Base-by-base conservation (phyloP, 2,888 invertebrate genomes). In the Onchidella celtica region DNA sequence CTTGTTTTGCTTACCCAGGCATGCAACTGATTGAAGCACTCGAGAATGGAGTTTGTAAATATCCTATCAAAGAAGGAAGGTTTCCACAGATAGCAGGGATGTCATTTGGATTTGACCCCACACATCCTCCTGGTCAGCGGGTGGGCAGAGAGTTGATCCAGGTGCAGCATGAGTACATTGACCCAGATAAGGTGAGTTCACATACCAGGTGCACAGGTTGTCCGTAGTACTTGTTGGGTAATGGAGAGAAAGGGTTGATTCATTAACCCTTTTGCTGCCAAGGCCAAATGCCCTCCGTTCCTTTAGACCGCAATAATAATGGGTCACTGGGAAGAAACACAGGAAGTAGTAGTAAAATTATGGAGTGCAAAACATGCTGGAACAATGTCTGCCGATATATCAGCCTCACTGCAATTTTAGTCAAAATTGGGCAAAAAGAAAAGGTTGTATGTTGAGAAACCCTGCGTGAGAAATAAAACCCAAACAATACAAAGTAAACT, bases 1-100 rank as follows among this genome's bases (percentile, higher is more conserved):
- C n/a, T n/a, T 47, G 47, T 17, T 47, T 17, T 47, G 6, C 17
- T 17, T 47, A 11, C 9, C 17, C 47, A 95, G 95, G 97, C 0
- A 93, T 95, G 65, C 95, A 95, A 82, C 91, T 97, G 27, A 93
- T 97, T 86, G 94, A 95, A 79, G 96, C 96, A 0, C 91, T 98
- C 78, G 98, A 98, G 93, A 98, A 98, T 91, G 95, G 96, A 0
- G 97, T 98, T 36, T 95, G 95, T 84, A 96, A 96, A 91, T 97
- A 97, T 93, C 98, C 98, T 0, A 96, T 96, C 89, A 93, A 97
- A 34, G 97, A 97, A 92, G 97, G 97, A 0, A 93, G 97, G 86
- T 98, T 98, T 92, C 97, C 97, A 0, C 97, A 97, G 94, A 96
- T 97, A 57, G 96, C 97, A 0, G 94, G 94, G 4, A 83, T 94